Evolutionary conservation across 2,113 vertebrate species (phyloP).

Genomic region (Phaetusa simplex): DNA sequence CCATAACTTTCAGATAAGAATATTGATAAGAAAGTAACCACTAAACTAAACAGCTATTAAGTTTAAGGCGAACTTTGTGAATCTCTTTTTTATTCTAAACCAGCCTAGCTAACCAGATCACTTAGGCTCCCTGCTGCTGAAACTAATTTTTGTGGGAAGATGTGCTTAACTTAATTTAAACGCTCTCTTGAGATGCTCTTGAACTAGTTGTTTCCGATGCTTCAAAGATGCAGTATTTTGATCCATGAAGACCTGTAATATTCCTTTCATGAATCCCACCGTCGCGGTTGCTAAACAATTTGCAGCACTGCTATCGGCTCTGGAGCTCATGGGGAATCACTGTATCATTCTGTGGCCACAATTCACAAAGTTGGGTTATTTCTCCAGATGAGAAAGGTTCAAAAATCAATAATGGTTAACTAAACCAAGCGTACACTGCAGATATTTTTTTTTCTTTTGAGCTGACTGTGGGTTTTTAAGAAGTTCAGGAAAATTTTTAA

Average conservation of each 20-base stretch:
- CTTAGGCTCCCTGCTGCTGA: not conserved
- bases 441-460: not conserved
- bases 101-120: not conserved
- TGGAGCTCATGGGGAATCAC: not conserved
- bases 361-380: not conserved
- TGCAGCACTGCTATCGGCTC: not conserved
- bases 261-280: conserved; percentile 2
- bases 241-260: conserved; percentile 13
- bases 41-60: not conserved
- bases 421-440: not conserved
- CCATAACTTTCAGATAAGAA: not conserved
- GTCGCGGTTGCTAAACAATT: not conserved
- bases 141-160: not conserved
- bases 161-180: not conserved
- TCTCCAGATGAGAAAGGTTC: not conserved
- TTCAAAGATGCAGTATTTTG: conserved; percentile 3
- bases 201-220: not conserved
- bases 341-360: not conserved
- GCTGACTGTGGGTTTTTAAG: fast-evolving
- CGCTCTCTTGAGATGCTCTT: not conserved
- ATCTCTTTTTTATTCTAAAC: not conserved
- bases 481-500: not conserved
- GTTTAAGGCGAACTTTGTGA: not conserved
- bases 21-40: not conserved
- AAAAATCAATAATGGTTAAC: not conserved